Conservation (phyloP, 2,888 invertebrate species). For the Campoplex nolae region DNA sequence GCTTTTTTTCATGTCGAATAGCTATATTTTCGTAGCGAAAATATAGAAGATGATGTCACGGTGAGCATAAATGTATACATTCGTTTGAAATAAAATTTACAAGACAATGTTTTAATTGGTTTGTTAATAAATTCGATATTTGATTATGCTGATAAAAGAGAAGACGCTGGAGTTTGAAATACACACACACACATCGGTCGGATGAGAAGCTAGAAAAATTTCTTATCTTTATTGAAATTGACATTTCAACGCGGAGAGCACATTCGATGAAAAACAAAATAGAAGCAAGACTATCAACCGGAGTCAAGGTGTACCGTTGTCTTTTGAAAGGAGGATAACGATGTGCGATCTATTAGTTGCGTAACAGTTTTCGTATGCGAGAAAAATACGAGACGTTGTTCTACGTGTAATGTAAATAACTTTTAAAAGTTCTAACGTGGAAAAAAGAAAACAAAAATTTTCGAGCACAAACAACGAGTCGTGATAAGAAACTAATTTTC, state of each 20-base stretch:
- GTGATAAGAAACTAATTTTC: conserved; percentile 6
- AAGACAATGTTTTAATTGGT: too few species aligned
- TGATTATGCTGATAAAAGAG: background rate
- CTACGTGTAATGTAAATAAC: background rate
- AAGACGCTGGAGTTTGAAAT: background rate
- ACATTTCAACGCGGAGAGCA: background rate
- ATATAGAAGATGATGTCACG: too few species aligned
- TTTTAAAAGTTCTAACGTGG: background rate
- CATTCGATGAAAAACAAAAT: background rate
- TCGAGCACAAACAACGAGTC: background rate
- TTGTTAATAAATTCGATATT: background rate
- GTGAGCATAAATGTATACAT: too few species aligned
- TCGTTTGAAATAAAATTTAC: too few species aligned
- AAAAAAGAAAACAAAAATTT: background rate
- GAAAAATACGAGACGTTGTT: conserved; percentile 18
- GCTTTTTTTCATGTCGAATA: too few species aligned
- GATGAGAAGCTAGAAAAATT: background rate
- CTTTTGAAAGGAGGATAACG: background rate
- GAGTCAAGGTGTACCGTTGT: background rate
- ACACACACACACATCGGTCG: background rate
- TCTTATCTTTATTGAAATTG: background rate
- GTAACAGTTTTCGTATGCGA: conserved; percentile 23
- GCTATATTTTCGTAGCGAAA: too few species aligned
- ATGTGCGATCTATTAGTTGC: conserved; percentile 28
- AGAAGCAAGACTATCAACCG: background rate